A percentile compares a stretch with the other conserved stretches of the same genome.
Conservation (phyloP, 1,140 invertebrate species). For the Zaprionus ornatus region DNA sequence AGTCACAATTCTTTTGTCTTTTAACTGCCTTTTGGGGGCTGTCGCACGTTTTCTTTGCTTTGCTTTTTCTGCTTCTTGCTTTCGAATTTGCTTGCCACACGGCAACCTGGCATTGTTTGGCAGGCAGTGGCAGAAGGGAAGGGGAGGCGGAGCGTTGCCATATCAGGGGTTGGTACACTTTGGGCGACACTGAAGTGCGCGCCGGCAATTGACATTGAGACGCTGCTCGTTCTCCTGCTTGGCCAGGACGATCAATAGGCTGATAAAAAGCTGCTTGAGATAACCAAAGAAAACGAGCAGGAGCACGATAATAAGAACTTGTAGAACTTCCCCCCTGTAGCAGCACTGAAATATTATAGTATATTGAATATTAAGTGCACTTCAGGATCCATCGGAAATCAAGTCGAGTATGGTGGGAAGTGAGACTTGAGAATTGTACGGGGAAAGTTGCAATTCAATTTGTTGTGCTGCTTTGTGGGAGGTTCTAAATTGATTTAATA, state of each 20-base stretch:
- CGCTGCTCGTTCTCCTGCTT: background rate
- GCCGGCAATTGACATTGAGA: slow-evolving; percentile 1
- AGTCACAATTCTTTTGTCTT: slow-evolving; percentile 76
- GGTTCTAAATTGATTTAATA: background rate
- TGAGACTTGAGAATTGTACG: background rate
- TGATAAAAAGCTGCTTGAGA: slow-evolving; percentile 3
- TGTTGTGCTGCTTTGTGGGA: background rate
- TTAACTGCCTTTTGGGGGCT: slow-evolving; percentile 60
- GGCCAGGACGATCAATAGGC: slow-evolving; percentile 1
- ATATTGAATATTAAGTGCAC: slow-evolving; percentile 8
- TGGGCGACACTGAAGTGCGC: background rate
- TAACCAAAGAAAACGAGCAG: background rate
- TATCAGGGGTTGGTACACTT: background rate
- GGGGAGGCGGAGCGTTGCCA: background rate
- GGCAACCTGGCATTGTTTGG: slow-evolving; percentile 16
- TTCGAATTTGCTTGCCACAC: slow-evolving; percentile 32
- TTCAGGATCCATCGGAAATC: slow-evolving; percentile 2
- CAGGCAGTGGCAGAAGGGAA: background rate
- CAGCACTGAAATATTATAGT: background rate
- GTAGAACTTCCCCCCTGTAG: background rate
- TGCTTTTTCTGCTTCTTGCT: background rate
- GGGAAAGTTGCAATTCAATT: background rate
- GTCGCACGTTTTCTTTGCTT: slow-evolving; percentile 33
- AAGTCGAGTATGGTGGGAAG: background rate
- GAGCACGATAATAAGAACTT: background rate